Evolutionary conservation across 2,888 invertebrate genomes (phyloP).

Genomic region (Tetragonisca angustula): DNA sequence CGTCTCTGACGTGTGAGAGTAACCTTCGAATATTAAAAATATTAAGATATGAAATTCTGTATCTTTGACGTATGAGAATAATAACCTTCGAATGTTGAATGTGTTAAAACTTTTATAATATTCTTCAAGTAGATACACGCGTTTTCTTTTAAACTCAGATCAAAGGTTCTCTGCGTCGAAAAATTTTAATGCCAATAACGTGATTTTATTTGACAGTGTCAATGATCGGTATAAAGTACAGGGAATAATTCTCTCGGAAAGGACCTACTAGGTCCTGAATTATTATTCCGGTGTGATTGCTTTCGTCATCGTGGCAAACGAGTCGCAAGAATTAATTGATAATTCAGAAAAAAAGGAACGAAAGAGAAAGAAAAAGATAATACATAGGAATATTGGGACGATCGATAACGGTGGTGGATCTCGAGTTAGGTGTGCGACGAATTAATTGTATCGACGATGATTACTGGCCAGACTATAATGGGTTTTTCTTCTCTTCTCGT

Average conservation of each 20-base stretch:
- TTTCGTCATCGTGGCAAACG: background rate
- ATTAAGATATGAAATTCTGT: background rate
- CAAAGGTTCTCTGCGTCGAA: background rate
- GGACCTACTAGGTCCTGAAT: no score
- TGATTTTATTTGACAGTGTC: background rate
- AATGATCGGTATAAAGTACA: background rate
- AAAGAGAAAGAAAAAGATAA: background rate
- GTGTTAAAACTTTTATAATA: background rate
- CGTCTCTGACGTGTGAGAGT: no score
- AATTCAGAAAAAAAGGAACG: background rate
- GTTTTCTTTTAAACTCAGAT: background rate
- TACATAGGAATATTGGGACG: background rate
- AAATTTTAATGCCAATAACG: background rate
- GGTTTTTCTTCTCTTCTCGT: slow-evolving; percentile 2
- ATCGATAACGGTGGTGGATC: slow-evolving; percentile 12
- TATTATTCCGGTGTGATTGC: background rate
- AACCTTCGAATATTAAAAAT: no score
- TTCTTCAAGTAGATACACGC: background rate
- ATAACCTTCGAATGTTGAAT: background rate
- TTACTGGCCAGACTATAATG: slow-evolving; percentile 6
- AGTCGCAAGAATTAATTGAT: background rate
- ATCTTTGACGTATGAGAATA: background rate
- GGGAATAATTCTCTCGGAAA: background rate
- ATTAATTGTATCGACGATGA: slow-evolving; percentile 31
- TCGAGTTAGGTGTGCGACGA: slow-evolving; percentile 21